Percentiles rank a stretch among this genome's conserved stretches.
These are phyloP conservation scores for Dipodomys merriami DNA, from an alignment of 2,113 vertebrate genomes.

Conservation along the genomic window DNA sequence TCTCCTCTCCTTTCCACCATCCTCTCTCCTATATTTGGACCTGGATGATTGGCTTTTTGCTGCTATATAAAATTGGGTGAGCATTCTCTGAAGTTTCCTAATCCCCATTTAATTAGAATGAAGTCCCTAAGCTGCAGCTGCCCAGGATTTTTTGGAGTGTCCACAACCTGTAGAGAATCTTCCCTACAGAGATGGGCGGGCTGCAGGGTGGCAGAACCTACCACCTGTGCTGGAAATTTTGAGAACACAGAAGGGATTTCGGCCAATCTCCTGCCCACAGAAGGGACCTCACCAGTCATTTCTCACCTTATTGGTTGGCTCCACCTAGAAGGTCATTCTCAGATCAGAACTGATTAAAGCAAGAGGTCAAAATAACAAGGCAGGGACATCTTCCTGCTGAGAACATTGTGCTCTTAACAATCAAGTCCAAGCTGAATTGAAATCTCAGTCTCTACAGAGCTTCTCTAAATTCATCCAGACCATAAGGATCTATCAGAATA, in stretches of 20 bases:
- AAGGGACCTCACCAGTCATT: background rate
- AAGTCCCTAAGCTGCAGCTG: background rate
- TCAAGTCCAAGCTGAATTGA: constrained; percentile 63
- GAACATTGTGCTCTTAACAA: constrained; percentile 53
- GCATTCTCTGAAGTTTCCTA: background rate
- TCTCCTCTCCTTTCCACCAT: background rate
- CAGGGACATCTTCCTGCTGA: background rate
- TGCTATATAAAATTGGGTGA: background rate
- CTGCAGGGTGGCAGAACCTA: too few species aligned
- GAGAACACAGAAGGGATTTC: background rate
- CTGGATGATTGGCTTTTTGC: background rate
- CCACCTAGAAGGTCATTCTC: background rate
- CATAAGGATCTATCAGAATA: constrained; percentile 14
- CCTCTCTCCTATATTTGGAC: background rate
- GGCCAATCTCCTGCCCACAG: background rate
- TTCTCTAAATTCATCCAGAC: constrained; percentile 78
- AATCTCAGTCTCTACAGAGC: constrained; percentile 75
- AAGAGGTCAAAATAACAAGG: constrained; percentile 17
- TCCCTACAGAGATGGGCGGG: background rate
- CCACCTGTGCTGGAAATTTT: background rate
- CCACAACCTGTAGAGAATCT: background rate
- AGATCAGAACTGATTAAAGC: constrained; percentile 24
- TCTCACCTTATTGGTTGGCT: background rate
- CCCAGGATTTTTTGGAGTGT: background rate
- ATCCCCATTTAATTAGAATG: background rate